These are phyloP conservation scores for Siphamia tubifer DNA, from an alignment of 2,113 vertebrate genomes.

Conservation along the genomic window DNA sequence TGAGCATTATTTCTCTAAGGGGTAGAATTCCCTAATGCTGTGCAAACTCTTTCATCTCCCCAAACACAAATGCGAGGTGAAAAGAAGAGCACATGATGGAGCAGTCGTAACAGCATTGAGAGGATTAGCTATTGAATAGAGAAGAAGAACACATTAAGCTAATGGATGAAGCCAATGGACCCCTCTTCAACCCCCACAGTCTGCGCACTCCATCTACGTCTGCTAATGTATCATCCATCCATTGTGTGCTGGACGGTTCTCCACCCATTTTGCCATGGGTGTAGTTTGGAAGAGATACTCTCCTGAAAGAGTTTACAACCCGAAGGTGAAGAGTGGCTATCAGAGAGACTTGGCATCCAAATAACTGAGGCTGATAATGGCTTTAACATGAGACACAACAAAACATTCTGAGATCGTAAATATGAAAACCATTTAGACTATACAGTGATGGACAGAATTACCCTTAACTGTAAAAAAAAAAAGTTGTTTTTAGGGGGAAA, in stretches of 20 bases:
- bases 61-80: slow-evolving; percentile 32
- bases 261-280: slow-evolving; percentile 23
- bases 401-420: no score
- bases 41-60: slow-evolving; percentile 18
- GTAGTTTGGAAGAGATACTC: slow-evolving; percentile 9
- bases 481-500: no score
- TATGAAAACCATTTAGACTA: no score
- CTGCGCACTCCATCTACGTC: slow-evolving; percentile 36
- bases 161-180: slow-evolving; percentile 70
- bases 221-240: slow-evolving; percentile 63
- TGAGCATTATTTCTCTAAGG: slow-evolving; percentile 3
- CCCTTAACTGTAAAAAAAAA: no score
- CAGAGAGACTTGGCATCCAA: no score
- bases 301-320: neutral
- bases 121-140: slow-evolving; percentile 49
- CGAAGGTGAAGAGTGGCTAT: no score
- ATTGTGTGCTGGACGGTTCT: slow-evolving; percentile 21
- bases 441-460: no score
- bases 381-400: no score
- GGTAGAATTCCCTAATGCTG: neutral
- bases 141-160: slow-evolving; percentile 72
- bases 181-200: slow-evolving; percentile 39
- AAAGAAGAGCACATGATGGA: slow-evolving; percentile 34
- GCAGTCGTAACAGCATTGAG: slow-evolving; percentile 32
- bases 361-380: no score